Conservation (phyloP, 2,797 vertebrate genomes). For the Onychomys arenicola region DNA sequence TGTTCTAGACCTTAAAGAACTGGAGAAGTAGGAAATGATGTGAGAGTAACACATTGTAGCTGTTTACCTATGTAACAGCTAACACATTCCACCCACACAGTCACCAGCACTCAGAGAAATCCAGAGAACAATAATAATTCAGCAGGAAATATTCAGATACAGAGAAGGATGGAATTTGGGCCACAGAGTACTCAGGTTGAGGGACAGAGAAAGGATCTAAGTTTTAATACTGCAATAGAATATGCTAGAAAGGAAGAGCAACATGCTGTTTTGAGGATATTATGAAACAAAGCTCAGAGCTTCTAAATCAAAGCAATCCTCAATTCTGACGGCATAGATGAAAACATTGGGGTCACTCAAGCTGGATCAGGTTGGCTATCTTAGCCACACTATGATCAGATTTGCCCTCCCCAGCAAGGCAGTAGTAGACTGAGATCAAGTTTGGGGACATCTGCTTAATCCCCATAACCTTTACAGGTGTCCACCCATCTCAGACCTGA, state of each 20-base stretch:
- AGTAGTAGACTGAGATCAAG: background rate
- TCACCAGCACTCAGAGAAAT: background rate
- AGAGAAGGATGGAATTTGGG: background rate
- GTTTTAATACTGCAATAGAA: background rate
- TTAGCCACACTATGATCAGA: background rate
- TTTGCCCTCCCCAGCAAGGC: background rate
- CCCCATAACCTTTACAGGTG: background rate
- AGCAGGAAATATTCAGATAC: background rate
- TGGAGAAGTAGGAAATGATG: too few species aligned
- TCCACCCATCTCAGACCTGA: too few species aligned
- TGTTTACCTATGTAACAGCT: background rate
- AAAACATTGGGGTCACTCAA: background rate
- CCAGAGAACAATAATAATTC: slow-evolving; percentile 20
- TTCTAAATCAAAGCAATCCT: slow-evolving; percentile 21
- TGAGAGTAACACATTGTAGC: too few species aligned
- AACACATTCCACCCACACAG: background rate
- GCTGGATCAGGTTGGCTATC: background rate
- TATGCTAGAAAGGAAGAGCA: background rate
- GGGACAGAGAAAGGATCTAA: background rate
- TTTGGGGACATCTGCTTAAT: background rate
- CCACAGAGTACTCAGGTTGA: background rate
- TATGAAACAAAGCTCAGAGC: background rate
- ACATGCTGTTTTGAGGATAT: background rate
- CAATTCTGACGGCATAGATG: background rate
- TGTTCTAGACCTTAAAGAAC: background rate